Percentiles rank a stretch among this genome's conserved stretches.
Evolutionary conservation across 1,140 invertebrate genomes (phyloP).

Genomic region (Aphelenchoides besseyi): DNA sequence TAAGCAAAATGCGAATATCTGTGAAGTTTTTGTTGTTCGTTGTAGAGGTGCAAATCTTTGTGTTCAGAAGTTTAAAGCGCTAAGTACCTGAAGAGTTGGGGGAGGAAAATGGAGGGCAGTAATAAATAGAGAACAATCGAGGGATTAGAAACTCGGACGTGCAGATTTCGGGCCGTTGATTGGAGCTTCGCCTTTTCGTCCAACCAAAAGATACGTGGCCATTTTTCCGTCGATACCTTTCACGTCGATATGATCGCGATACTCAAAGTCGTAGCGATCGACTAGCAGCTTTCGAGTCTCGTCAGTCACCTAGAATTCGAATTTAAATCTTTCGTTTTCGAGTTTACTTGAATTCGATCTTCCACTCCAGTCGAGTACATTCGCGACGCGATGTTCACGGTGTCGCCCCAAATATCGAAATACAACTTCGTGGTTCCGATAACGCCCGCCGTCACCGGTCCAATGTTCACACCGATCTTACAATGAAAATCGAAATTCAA

Average conservation of each 20-base stretch:
- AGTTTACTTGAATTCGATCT: conserved; percentile 76
- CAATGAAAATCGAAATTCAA: conserved; percentile 62
- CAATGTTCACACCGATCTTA: conserved; percentile 61
- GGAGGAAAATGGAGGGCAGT: not conserved
- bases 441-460: conserved; percentile 67
- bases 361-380: conserved; percentile 80
- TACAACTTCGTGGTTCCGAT: conserved; percentile 92
- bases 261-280: conserved; percentile 62
- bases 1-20: no score
- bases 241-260: conserved; percentile 61
- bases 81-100: no score
- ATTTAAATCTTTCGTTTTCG: conserved; percentile 22
- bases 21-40: no score
- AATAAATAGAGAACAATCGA: conserved; percentile 6
- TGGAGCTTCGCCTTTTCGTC: conserved; percentile 49
- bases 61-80: no score
- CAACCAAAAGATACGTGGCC: conserved; percentile 61
- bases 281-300: conserved; percentile 57
- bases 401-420: conserved; percentile 97
- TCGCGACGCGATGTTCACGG: conserved; percentile 86
- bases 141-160: not conserved
- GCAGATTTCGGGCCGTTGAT: conserved; percentile 25
- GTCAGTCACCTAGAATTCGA: conserved; percentile 72
- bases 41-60: no score
- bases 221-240: conserved; percentile 60